Evolutionary conservation across 2,888 invertebrate genomes (phyloP), one percentile per base, ranked within the genome.

Genomic region (Cosmia trapezina): DNA sequence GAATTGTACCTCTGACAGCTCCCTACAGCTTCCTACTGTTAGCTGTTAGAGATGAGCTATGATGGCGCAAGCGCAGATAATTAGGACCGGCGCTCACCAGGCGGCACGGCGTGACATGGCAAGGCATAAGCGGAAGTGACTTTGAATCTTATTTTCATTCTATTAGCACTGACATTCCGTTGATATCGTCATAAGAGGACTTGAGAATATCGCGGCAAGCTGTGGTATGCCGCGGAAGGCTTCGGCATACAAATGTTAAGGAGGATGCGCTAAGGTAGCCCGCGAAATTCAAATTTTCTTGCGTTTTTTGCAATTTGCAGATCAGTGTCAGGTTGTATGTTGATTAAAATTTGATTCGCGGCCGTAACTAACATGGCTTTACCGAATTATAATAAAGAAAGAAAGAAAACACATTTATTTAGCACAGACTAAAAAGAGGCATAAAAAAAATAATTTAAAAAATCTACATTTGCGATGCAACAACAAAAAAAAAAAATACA

Each of bases 1-100:
- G 80, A 74, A 83, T 74, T 83, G 75, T 79, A 73, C 49, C 67
- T 49, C 73, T 78, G 80, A 67, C 80, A 78, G 76, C 66, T 67
- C 53, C 49, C 56, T 51, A 68, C 57, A 60, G 80, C 65, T 83
- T 67, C 83, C 83, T 81, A 68, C 78, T 80, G 83, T 68, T 76
- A 67, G 67, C 33, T 81, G 70, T 71, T 53, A 43, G 70, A 75
- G 83, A 81, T 81, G 80, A 81, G 62, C 80, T 69, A 80, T 67
- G 70, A 67, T 69, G 22, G 67, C 64, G 67, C 66, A 17, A 9
- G 56, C 71, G 70, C 67, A 62, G 37, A 4, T 43, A 17, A n/a
- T 53, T 53, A 33, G n/a, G 33, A 11, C n/a, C 53, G 4, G 54
- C 54, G n/a, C n/a, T 56, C 56, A 56, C 28, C 17, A 9, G 33